Conservation (phyloP, 2,888 invertebrate species). For the Neuroscelio doddi region DNA sequence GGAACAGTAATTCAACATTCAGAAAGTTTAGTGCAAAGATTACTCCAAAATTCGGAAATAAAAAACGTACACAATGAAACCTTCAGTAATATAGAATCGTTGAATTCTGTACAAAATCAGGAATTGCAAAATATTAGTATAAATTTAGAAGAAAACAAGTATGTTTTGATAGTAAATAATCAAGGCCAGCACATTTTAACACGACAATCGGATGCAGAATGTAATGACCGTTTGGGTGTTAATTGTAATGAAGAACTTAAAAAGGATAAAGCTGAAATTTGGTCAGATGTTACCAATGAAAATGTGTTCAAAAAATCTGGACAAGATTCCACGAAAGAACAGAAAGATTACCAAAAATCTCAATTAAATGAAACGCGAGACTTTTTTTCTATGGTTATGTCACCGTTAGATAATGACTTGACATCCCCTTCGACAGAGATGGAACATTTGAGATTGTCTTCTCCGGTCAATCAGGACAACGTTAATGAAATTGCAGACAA, state of each 20-base stretch:
- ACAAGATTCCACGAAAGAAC: constrained; percentile 21
- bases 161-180: constrained; percentile 61
- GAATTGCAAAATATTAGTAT: constrained; percentile 30
- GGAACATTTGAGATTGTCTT: constrained; percentile 77
- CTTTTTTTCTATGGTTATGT: constrained; percentile 72
- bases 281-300: constrained; percentile 43
- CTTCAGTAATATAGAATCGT: constrained; percentile 11
- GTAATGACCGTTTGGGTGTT: constrained; percentile 3
- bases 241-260: constrained; percentile 19
- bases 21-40: constrained; percentile 56
- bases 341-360: constrained; percentile 30
- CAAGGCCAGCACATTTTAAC: constrained; percentile 64
- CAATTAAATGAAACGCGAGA: constrained; percentile 63
- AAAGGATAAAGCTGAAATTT: constrained; percentile 25
- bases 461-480: constrained; percentile 51
- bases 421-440: constrained; percentile 80
- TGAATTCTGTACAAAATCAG: constrained; percentile 35
- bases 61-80: constrained; percentile 30
- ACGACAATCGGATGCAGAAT: constrained; percentile 53
- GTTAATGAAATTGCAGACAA: constrained; percentile 27
- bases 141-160: constrained; percentile 61
- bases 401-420: constrained; percentile 74
- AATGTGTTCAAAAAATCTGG: constrained; percentile 12
- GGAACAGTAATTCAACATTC: constrained; percentile 74
- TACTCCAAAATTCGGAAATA: constrained; percentile 47